Evolutionary conservation across 2,888 invertebrate species (phyloP).

Genomic region (Caenorhabditis angaria): DNA sequence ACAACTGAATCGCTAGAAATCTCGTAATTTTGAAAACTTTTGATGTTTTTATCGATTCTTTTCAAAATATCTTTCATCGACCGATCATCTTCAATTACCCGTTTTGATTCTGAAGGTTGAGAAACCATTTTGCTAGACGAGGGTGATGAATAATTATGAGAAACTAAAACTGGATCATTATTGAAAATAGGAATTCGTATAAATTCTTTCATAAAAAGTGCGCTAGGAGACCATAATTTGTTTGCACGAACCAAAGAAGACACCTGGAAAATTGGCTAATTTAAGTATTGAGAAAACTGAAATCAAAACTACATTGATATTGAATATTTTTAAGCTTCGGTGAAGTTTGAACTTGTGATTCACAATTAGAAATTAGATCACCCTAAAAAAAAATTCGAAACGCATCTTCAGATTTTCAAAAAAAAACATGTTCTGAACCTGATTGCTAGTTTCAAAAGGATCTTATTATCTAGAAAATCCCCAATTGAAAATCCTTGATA

Average conservation of each 20-base stretch:
- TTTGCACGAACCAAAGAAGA: constrained; percentile 57
- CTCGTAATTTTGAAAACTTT: constrained; percentile 35
- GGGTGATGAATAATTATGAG: neutral
- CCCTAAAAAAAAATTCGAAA: too few relatives aligned
- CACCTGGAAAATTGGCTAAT: constrained; percentile 46
- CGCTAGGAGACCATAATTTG: constrained; percentile 57
- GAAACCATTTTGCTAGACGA: neutral
- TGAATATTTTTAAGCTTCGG: too few relatives aligned
- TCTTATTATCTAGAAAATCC: too few relatives aligned
- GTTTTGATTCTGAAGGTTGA: constrained; percentile 9
- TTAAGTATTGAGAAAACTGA: neutral
- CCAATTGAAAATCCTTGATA: neutral
- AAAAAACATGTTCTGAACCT: too few relatives aligned
- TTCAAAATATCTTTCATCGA: constrained; percentile 47
- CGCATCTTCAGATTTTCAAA: too few relatives aligned
- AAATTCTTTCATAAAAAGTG: constrained; percentile 49
- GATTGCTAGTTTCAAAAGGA: too few relatives aligned
- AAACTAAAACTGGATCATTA: neutral
- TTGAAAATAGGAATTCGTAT: constrained; percentile 49
- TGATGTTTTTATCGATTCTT: constrained; percentile 50
- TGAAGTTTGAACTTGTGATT: too few relatives aligned
- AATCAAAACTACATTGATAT: too few relatives aligned
- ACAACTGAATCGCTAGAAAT: constrained; percentile 32
- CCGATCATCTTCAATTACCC: constrained; percentile 30
- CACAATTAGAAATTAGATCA: too few relatives aligned